Evolutionary conservation across 2,113 vertebrate species (phyloP).

Genomic region (Mirza zaza): DNA sequence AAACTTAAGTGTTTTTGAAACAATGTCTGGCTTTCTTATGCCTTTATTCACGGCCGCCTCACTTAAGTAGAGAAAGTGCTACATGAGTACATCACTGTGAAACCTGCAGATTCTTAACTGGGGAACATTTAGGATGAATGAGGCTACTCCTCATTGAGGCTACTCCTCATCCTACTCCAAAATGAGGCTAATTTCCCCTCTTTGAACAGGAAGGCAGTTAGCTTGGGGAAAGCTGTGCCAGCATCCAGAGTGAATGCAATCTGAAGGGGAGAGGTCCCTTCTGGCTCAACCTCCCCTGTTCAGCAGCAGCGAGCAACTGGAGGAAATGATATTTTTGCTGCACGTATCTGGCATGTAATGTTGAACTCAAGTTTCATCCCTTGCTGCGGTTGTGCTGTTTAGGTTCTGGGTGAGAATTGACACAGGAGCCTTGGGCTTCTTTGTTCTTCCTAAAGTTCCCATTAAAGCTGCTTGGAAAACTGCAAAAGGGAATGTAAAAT

Average conservation of each 20-base stretch:
- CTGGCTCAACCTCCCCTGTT: background rate
- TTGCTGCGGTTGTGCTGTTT: background rate
- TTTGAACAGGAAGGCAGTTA: slow-evolving; percentile 4
- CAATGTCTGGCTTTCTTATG: background rate
- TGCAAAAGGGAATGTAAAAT: background rate
- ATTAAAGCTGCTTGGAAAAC: background rate
- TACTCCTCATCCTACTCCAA: background rate
- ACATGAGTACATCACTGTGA: slow-evolving; percentile 30
- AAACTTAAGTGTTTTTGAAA: slow-evolving; percentile 1
- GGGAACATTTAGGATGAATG: slow-evolving; percentile 67
- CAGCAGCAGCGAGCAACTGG: background rate
- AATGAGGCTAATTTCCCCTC: slow-evolving; percentile 61
- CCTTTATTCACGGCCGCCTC: background rate
- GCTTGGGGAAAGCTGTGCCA: background rate
- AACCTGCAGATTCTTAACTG: slow-evolving; percentile 57
- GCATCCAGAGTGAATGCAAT: background rate
- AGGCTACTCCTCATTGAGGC: slow-evolving; percentile 23
- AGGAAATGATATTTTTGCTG: background rate
- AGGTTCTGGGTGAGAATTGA: background rate
- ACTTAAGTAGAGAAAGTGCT: background rate
- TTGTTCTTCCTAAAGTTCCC: background rate
- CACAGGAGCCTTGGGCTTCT: background rate
- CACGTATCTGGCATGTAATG: background rate
- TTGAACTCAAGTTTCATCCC: background rate
- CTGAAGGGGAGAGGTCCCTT: background rate